Percentiles rank a stretch among this genome's conserved stretches.
phyloP scores from a whole-genome alignment of 2,797 vertebrate genomes.

The Aldrovandia affinis region DNA sequence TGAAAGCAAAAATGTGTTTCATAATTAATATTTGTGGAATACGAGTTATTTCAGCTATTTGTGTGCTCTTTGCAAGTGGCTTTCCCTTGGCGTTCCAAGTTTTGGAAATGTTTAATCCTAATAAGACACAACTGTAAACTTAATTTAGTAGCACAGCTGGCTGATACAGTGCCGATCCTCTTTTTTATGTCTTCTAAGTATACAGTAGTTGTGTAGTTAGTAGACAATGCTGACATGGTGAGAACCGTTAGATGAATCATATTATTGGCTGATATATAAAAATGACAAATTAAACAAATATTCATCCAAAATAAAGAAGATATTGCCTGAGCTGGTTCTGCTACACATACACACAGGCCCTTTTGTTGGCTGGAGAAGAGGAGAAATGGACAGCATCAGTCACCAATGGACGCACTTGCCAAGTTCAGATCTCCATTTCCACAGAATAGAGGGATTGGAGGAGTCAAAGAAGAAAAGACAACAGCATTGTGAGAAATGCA shows the following conservation, averaged over 20 bases:
- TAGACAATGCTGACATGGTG: conserved; percentile 9
- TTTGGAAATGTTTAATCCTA: conserved; percentile 31
- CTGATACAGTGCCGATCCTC: conserved; percentile 8
- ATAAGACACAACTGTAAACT: conserved; percentile 38
- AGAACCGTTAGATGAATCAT: not conserved
- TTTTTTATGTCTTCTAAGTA: conserved; percentile 20
- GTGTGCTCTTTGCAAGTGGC: conserved; percentile 15
- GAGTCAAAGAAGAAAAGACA: conserved; percentile 29
- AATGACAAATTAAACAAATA: conserved; percentile 8
- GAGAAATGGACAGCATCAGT: conserved; percentile 15
- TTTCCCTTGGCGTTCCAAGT: conserved; percentile 31
- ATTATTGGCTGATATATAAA: not conserved
- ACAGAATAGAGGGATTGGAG: conserved; percentile 15
- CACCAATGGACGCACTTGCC: conserved; percentile 8
- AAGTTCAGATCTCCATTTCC: conserved; percentile 12
- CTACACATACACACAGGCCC: not conserved
- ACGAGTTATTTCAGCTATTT: conserved; percentile 26
- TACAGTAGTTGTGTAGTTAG: conserved; percentile 11
- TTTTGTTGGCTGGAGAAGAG: not conserved
- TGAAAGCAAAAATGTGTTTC: conserved; percentile 1
- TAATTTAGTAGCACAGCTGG: conserved; percentile 35
- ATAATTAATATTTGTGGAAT: conserved; percentile 29
- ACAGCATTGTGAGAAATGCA: not conserved
- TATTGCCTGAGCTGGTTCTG: not conserved
- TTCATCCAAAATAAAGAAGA: conserved; percentile 14